Evolutionary conservation across 2,113 vertebrate species (phyloP), one percentile per base, ranked within the genome.

Genomic region (Ptilorrhoa leucosticta): DNA sequence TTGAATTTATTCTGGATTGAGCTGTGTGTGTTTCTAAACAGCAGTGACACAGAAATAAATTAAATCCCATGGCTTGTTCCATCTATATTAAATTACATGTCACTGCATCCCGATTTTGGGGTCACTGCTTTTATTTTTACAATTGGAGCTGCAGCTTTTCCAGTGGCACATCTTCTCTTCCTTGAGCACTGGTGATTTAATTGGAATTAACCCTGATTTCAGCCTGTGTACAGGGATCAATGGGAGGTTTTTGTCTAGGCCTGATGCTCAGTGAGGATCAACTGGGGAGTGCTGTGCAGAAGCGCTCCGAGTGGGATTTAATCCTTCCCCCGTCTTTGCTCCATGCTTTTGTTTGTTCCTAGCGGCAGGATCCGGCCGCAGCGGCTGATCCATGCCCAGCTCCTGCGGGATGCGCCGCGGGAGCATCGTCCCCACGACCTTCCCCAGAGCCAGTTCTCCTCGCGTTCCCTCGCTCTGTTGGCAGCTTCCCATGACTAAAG

Each of bases 131-230:
- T 81, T 83, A 83, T 89, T 92, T 92, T 78, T 78, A 10, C 2
- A 9, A 15, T n/a, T 70, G 50, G 85, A 92, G 76, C 72, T 83
- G n/a, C 68, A 45, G 60, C 40, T 75, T 92, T 95, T 83, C 33
- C 39, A 65, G 27, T 23, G 48, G 33, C 53, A 9, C 9, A 15
- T 73, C 20, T 37, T 28, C 17, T 85, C 54, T 69, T 72, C 12
- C 3, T 20, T 47, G 24, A 35, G 31, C 33, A 17, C 39, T 35
- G 33, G 22, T 61, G 64, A 66, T 94, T 95, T 90, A 84, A 86
- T 60, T 77, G 79, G 85, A 92, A 88, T 94, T 94, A 94, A 68
- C 70, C 63, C 44, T 14, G 73, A 82, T 96, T 93, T 84, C 73
- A 89, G 90, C 35, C 82, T n/a, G 47, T 13, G 27, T 77, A 7